Conservation (phyloP, 2,797 vertebrate genomes). For the Protosalanx chinensis region DNA sequence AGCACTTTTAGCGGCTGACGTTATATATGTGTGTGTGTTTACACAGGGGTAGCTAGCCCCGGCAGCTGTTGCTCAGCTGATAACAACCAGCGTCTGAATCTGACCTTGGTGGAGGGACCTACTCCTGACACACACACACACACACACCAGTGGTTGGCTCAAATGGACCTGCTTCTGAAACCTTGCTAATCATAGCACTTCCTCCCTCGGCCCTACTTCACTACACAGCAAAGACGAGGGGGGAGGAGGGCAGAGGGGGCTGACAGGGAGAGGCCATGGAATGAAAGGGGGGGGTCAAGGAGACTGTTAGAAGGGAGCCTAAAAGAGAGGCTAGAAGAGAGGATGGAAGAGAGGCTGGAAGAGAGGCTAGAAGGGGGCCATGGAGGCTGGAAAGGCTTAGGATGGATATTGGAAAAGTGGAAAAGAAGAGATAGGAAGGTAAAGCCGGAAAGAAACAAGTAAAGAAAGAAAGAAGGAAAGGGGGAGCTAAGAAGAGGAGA, state of each 20-base stretch:
- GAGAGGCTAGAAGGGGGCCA: too few relatives aligned
- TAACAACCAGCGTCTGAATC: too few relatives aligned
- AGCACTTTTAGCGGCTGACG: neutral
- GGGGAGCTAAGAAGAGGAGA: too few relatives aligned
- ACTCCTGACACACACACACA: slow-evolving; percentile 26
- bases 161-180: slow-evolving; percentile 10
- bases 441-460: neutral
- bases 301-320: too few relatives aligned
- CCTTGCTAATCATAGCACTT: slow-evolving; percentile 4
- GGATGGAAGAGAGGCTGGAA: neutral
- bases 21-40: slow-evolving; percentile 11
- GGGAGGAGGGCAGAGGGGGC: neutral
- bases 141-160: slow-evolving; percentile 25
- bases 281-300: too few relatives aligned
- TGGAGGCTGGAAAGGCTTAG: too few relatives aligned
- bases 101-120: slow-evolving; percentile 25
- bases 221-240: neutral
- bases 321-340: neutral
- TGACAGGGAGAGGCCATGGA: neutral
- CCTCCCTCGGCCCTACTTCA: too few relatives aligned
- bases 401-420: neutral
- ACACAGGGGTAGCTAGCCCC: slow-evolving; percentile 15
- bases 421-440: neutral
- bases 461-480: too few relatives aligned
- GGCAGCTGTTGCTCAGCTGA: too few relatives aligned